Evolutionary conservation across 2,888 invertebrate species (phyloP), one percentile per base, ranked within the genome.

Genomic region (Microctonus brassicae): DNA sequence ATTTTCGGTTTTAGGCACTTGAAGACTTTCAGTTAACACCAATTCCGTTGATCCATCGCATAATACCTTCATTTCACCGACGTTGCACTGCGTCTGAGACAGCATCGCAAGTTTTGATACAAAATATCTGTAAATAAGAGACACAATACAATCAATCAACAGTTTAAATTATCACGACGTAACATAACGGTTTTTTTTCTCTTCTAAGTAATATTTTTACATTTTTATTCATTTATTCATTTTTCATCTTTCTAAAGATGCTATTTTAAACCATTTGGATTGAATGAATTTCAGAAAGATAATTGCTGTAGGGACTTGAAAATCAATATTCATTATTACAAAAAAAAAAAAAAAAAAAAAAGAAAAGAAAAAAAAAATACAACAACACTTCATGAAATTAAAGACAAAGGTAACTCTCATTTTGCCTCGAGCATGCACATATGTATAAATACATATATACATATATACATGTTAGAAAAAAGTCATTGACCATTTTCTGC

Each of bases 91-190:
- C 74, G 77, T 78, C 77, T 72, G 72, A 67, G 81, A 77, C 78
- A 82, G 79, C 79, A 81, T 75, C 76, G 79, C 76, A 77, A 83
- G 81, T 80, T 86, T 86, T 78, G 84, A 73, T 74, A 84, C 82
- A 83, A 81, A 84, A 83, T 84, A 87, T 86, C 87, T 87, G 87
- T 72, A 87, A 87, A 86, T 79, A 86, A 86, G 82, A 85, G 72
- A 72, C 63, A 72, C 55, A 33, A 47, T 42, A 24, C 42, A 42
- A 67, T 72, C 72, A 72, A 72, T 72, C 58, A 64, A 63, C 73
- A 69, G 52, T 68, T 52, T 9, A 53, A 34, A 52, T 64, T 55
- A 55, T 36, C 13, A 65, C 53, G 53, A 20, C 33, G 17, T 22
- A 36, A 29, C 55, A 57, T 60, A 68, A 62, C 73, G 52, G 58